phyloP scores from a whole-genome alignment of 2,888 invertebrate genomes.

The Actias luna region DNA sequence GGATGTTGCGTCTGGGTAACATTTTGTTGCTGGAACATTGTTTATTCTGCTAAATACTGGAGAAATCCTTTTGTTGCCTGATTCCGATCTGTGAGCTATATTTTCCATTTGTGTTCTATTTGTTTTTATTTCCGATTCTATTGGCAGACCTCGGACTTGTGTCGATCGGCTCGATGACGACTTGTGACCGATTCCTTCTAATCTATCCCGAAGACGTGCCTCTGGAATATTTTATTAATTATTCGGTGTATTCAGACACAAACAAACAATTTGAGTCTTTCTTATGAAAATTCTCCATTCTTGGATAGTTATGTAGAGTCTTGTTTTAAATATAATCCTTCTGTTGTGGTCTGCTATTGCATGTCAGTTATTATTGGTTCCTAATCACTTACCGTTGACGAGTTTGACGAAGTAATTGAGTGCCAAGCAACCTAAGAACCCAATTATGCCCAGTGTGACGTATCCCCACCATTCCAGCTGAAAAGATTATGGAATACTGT shows the following conservation, averaged over 20 bases:
- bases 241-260: background rate
- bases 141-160: conserved; percentile 38
- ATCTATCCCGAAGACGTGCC: conserved; percentile 45
- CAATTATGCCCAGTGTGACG: conserved; percentile 34
- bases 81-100: background rate
- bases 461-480: conserved; percentile 57
- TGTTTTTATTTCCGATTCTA: conserved; percentile 26
- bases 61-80: conserved; percentile 34
- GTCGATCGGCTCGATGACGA: conserved; percentile 39
- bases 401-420: conserved; percentile 61
- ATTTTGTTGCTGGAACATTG: conserved; percentile 29
- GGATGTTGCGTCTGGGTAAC: background rate
- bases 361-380: background rate
- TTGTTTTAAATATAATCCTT: background rate
- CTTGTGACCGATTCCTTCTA: conserved; percentile 37
- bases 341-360: background rate
- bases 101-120: conserved; percentile 18
- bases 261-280: background rate
- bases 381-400: conserved; percentile 42
- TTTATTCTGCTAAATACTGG: conserved; percentile 43
- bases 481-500: conserved; percentile 23
- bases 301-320: background rate
- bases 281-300: background rate
- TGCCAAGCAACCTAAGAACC: conserved; percentile 44
- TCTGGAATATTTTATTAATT: conserved; percentile 41